Conservation (phyloP, 1,140 invertebrate species). For the Bemisia tabaci region DNA sequence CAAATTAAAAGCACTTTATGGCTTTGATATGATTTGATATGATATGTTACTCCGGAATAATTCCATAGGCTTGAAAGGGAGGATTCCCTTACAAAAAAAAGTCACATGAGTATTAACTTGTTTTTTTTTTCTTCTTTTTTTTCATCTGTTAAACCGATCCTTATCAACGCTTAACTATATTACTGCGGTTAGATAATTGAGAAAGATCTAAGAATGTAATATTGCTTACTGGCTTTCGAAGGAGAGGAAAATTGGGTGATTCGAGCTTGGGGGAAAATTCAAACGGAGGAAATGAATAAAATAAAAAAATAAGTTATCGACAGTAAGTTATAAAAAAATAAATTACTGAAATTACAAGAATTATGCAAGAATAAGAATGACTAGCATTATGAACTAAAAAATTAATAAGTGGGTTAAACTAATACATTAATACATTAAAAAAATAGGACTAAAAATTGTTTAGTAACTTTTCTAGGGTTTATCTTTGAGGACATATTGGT, state of each 20-base stretch:
- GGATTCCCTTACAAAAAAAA: not conserved
- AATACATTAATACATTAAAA: not conserved
- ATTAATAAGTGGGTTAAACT: not conserved
- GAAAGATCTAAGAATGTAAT: not conserved
- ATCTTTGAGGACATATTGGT: not conserved
- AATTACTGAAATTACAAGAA: not conserved
- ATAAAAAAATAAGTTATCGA: not conserved
- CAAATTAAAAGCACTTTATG: not conserved
- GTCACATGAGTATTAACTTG: not conserved
- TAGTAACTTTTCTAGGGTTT: not conserved
- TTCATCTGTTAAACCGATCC: not conserved
- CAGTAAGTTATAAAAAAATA: not conserved
- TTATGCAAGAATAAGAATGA: not conserved
- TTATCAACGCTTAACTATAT: not conserved
- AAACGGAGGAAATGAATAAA: not conserved
- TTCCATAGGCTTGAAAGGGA: not conserved
- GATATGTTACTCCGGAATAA: not conserved
- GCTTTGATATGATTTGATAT: not conserved
- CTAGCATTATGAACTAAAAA: not conserved
- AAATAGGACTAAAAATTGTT: not conserved
- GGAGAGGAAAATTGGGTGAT: no score
- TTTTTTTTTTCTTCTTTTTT: not conserved
- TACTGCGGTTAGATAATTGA: not conserved
- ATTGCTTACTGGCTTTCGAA: not conserved
- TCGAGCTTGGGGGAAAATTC: not conserved